Evolutionary conservation across 2,888 invertebrate species (phyloP), one percentile per base, ranked within the genome.

Genomic region (Cyclophora punctaria): DNA sequence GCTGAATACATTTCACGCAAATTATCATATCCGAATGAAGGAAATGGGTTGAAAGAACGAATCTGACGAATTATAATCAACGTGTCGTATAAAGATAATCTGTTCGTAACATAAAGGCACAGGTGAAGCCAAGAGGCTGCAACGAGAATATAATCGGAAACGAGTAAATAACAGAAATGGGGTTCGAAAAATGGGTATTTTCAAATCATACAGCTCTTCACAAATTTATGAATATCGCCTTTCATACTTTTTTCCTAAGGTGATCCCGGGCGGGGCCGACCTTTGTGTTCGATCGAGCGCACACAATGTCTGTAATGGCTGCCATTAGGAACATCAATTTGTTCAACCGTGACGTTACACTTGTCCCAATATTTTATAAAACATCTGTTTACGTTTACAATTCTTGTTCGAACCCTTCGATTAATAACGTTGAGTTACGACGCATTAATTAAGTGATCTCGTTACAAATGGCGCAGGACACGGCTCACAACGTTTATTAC

Each of bases 311-410:
- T 72, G 75, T 82, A 82, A 83, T 83, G 79, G 80, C 69, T 50
- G 69, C 80, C 81, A 83, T 78, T 83, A 83, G 71, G 75, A 63
- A 73, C 80, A 81, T 83, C 78, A 79, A 78, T 78, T 82, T 73
- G 77, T 73, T 80, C 72, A 73, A 71, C 70, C 80, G 78, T 78
- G 73, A 76, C 74, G 71, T 60, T 75, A 82, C 78, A 79, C 74
- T 78, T 78, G 80, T 80, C 77, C 70, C 70, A 64, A 71, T 77
- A 76, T 70, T 73, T 74, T 55, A 49, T 48, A 48, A 51, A 52
- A 47, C 35, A 48, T 33, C 44, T 34, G 34, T 34, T 44, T 37
- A 44, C 41, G 20, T 37, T 37, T 37, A 37, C 37, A 5, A 37
- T 37, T 37, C 37, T 37, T 37, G 4, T 37, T 5, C 37, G 5